phyloP scores from a whole-genome alignment of 2,113 vertebrate genomes.

The Orycteropus afer region DNA sequence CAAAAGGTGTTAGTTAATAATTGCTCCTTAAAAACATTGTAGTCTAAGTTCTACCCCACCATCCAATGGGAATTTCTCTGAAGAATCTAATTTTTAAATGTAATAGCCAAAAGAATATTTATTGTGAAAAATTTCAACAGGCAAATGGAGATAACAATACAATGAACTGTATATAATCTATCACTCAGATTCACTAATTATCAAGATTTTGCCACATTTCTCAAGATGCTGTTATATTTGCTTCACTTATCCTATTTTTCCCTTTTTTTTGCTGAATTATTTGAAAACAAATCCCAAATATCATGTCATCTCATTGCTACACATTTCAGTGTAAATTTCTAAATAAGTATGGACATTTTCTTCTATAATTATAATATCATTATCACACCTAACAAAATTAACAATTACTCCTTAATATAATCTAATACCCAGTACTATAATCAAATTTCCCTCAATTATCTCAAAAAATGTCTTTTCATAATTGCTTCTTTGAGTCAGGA shows the following conservation, averaged over 20 bases:
- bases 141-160: background rate
- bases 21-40: background rate
- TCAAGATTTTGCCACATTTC: background rate
- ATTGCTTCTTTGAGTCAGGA: slow-evolving; percentile 30
- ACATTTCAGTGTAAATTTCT: slow-evolving; percentile 20
- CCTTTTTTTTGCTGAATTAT: slow-evolving; percentile 22
- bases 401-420: slow-evolving; percentile 52
- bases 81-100: slow-evolving; percentile 10
- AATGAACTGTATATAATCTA: background rate
- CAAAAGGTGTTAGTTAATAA: too few species aligned
- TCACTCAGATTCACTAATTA: background rate
- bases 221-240: background rate
- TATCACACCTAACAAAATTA: slow-evolving; percentile 51
- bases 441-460: slow-evolving; percentile 34
- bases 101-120: background rate
- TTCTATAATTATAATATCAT: slow-evolving; percentile 47
- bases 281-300: background rate
- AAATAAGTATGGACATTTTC: slow-evolving; percentile 53
- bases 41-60: background rate
- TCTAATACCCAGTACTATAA: slow-evolving; percentile 13
- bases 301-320: background rate
- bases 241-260: background rate
- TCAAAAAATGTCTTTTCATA: slow-evolving; percentile 53
- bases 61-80: background rate
- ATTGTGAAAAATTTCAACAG: background rate